These are phyloP conservation scores for Sitta carolinensis DNA, from an alignment of 2,797 vertebrate species.

Conservation along the genomic window DNA sequence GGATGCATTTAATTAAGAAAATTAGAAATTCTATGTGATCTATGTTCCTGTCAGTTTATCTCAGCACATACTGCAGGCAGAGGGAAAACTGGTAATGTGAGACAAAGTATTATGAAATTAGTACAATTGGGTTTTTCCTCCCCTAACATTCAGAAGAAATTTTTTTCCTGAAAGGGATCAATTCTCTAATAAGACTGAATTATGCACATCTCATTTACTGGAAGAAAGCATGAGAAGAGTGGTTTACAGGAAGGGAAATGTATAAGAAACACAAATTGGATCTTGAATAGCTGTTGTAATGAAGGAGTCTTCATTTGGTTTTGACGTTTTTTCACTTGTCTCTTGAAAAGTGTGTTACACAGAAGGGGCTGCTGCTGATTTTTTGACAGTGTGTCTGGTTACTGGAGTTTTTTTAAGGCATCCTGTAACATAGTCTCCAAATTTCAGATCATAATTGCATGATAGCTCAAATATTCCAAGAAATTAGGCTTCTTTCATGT, in stretches of 20 bases:
- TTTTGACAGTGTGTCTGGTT: slow-evolving; percentile 23
- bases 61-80: background rate
- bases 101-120: background rate
- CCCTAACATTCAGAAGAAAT: background rate
- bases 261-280: slow-evolving; percentile 28
- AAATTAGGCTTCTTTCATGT: background rate
- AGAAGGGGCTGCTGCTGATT: slow-evolving; percentile 6
- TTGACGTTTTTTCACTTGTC: slow-evolving; percentile 36
- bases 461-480: background rate
- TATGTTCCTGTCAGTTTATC: background rate
- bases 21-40: background rate
- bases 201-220: slow-evolving; percentile 49
- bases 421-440: background rate
- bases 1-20: background rate
- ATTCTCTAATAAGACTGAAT: slow-evolving; percentile 44
- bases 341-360: background rate
- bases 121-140: background rate
- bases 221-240: slow-evolving; percentile 40
- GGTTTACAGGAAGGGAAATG: slow-evolving; percentile 17
- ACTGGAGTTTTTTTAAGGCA: background rate
- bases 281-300: background rate
- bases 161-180: slow-evolving; percentile 2
- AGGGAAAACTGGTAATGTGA: background rate
- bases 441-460: background rate
- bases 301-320: slow-evolving; percentile 14